These are phyloP conservation scores for Baryphthengus martii DNA, from an alignment of 2,113 vertebrate genomes.

Conservation along the genomic window DNA sequence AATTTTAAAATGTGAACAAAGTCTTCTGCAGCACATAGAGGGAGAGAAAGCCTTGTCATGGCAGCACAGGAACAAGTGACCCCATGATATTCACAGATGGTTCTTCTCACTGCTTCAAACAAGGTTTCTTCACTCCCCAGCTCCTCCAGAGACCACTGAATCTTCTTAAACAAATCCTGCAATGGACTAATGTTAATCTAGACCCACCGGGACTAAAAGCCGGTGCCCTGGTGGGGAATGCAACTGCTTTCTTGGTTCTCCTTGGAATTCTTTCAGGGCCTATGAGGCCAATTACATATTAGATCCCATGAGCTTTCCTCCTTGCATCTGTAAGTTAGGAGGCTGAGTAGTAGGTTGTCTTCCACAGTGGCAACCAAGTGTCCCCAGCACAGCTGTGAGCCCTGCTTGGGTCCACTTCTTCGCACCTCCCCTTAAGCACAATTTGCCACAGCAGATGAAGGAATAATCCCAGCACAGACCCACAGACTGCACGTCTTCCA, in stretches of 20 bases:
- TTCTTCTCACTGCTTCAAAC: neutral
- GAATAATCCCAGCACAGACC: neutral
- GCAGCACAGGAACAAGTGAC: neutral
- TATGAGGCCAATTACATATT: neutral
- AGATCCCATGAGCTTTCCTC: neutral
- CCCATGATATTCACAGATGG: neutral
- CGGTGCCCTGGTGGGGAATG: rapidly evolving
- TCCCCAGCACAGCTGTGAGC: neutral
- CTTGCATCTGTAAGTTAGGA: neutral
- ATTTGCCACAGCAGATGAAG: neutral
- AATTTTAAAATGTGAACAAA: neutral
- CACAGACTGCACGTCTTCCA: neutral
- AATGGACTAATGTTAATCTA: neutral
- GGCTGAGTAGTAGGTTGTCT: neutral
- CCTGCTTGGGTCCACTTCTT: neutral
- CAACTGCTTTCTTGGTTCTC: neutral
- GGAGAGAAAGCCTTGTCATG: neutral
- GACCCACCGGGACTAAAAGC: rapidly evolving
- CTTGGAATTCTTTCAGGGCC: neutral
- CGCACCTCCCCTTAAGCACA: no score
- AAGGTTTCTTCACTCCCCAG: neutral
- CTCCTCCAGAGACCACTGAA: neutral
- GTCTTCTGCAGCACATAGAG: neutral
- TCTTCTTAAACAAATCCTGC: neutral
- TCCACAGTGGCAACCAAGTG: neutral